A percentile compares a stretch with the other conserved stretches of the same genome.
Evolutionary conservation across 2,888 invertebrate species (phyloP).

Genomic region (Tetropium fuscum): DNA sequence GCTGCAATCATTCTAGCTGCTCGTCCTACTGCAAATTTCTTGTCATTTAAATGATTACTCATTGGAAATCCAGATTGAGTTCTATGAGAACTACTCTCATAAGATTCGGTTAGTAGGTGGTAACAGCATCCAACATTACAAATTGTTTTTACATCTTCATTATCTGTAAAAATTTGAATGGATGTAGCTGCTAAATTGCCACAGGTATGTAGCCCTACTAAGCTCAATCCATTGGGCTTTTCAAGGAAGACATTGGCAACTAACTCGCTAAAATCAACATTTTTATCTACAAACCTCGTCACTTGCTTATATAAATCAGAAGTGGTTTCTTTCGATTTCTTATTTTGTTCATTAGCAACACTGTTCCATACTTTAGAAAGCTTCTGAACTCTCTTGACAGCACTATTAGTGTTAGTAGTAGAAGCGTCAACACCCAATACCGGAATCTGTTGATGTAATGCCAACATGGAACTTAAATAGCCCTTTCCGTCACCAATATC

Average conservation of each 20-base stretch:
- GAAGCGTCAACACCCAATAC: constrained; percentile 88
- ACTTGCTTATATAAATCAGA: constrained; percentile 71
- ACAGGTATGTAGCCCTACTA: constrained; percentile 89
- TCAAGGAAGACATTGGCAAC: constrained; percentile 68
- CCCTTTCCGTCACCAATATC: constrained; percentile 94
- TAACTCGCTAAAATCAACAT: constrained; percentile 69
- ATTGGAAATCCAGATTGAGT: constrained; percentile 74
- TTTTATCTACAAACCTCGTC: constrained; percentile 71
- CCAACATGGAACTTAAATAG: constrained; percentile 81
- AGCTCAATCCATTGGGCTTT: constrained; percentile 65
- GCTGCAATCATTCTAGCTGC: constrained; percentile 89
- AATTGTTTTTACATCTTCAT: constrained; percentile 70
- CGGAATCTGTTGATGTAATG: constrained; percentile 76
- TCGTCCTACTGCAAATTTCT: constrained; percentile 71
- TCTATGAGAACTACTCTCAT: constrained; percentile 46
- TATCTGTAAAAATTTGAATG: constrained; percentile 75
- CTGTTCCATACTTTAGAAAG: constrained; percentile 64
- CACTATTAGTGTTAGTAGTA: constrained; percentile 74
- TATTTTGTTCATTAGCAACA: constrained; percentile 43
- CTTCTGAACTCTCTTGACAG: constrained; percentile 70
- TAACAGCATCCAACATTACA: constrained; percentile 93
- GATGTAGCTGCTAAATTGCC: constrained; percentile 84
- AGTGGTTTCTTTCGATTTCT: constrained; percentile 41
- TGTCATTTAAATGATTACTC: constrained; percentile 71
- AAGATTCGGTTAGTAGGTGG: constrained; percentile 79